Conservation (phyloP, 2,113 vertebrate species). For the Ailurus styani region DNA sequence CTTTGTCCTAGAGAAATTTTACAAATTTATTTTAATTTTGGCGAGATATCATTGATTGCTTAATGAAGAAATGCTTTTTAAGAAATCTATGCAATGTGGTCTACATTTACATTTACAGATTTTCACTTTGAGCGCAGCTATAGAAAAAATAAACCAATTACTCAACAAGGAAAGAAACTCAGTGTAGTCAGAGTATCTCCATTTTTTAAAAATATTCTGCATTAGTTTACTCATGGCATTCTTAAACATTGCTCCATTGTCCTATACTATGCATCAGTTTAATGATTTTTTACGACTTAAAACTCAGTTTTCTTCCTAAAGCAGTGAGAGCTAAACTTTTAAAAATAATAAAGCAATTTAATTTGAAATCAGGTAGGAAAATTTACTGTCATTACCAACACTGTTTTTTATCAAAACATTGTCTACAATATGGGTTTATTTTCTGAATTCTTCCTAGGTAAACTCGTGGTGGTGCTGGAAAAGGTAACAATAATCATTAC, state of each 20-base stretch:
- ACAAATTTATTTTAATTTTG: neutral
- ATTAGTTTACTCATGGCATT: neutral
- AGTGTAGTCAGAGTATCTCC: neutral
- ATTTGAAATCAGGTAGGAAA: neutral
- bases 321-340: neutral
- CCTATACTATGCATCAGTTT: neutral
- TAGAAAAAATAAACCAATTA: neutral
- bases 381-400: neutral
- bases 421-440: neutral
- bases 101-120: neutral
- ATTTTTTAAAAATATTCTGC: neutral
- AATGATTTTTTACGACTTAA: neutral
- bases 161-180: neutral
- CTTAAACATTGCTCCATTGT: neutral
- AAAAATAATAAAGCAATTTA: constrained; percentile 27
- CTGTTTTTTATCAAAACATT: neutral
- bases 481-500: neutral
- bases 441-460: neutral
- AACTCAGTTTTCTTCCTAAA: neutral
- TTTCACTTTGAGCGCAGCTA: neutral
- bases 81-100: neutral
- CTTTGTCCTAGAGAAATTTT: neutral
- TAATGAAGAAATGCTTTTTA: neutral
- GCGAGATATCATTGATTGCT: neutral
- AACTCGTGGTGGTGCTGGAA: neutral